Conservation (phyloP, 2,888 invertebrate species). For the Halictus ligatus region DNA sequence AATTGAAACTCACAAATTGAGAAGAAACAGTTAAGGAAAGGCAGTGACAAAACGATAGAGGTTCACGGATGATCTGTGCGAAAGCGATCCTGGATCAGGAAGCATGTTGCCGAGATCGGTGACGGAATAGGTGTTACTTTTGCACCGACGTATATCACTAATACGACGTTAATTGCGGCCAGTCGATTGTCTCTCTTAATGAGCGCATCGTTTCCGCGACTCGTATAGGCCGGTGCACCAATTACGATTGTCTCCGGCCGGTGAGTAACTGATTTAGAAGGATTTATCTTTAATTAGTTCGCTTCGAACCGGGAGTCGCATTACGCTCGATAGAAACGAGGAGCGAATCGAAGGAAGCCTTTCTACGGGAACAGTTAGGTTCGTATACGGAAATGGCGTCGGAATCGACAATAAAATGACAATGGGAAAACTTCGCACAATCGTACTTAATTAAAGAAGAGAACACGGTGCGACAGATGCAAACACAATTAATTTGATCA, state of each 20-base stretch:
- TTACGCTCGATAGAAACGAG: slow-evolving; percentile 33
- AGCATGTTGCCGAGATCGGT: slow-evolving; percentile 35
- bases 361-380: not conserved
- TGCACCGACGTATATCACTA: slow-evolving; percentile 73
- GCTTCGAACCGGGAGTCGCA: slow-evolving; percentile 38
- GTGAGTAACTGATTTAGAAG: slow-evolving; percentile 73
- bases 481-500: not conserved
- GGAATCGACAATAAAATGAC: not conserved
- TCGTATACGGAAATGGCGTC: slow-evolving; percentile 14
- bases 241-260: slow-evolving; percentile 74
- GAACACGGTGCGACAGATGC: not conserved
- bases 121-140: slow-evolving; percentile 68
- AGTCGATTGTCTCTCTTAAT: slow-evolving; percentile 76
- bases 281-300: slow-evolving; percentile 68
- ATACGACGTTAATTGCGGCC: slow-evolving; percentile 75
- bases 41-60: not conserved
- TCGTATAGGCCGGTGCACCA: slow-evolving; percentile 59
- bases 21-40: not conserved
- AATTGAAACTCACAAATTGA: no score
- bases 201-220: slow-evolving; percentile 66
- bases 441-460: not conserved
- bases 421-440: not conserved
- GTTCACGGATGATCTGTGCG: not conserved
- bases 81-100: slow-evolving; percentile 5
- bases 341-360: slow-evolving; percentile 13